Evolutionary conservation across 2,797 vertebrate genomes (phyloP).

Genomic region (Rhinophrynus dorsalis): DNA sequence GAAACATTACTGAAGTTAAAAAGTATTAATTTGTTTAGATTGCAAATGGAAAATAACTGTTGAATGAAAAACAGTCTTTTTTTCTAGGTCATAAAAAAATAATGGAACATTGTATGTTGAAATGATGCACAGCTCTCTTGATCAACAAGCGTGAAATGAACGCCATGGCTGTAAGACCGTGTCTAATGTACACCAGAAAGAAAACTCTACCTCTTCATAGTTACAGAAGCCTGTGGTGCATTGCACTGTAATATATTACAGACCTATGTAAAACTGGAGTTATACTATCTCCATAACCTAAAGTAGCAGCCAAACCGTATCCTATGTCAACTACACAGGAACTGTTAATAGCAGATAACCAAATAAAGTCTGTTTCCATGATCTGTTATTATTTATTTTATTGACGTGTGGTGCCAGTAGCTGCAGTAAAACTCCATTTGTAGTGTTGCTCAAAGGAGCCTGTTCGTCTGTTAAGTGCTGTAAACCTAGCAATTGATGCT

Average conservation of each 20-base stretch:
- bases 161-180: constrained; percentile 10
- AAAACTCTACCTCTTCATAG: constrained; percentile 11
- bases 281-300: neutral
- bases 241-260: constrained; percentile 20
- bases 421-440: constrained; percentile 9
- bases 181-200: constrained; percentile 31
- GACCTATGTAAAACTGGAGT: constrained; percentile 2
- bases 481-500: neutral
- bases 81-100: constrained; percentile 24
- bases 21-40: constrained; percentile 35
- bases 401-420: constrained; percentile 20
- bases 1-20: constrained; percentile 11
- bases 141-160: constrained; percentile 38
- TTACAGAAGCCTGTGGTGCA: constrained; percentile 11
- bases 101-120: constrained; percentile 14
- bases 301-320: constrained; percentile 1
- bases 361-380: constrained; percentile 16
- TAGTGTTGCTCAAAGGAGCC: constrained; percentile 14
- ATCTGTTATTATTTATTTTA: constrained; percentile 35
- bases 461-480: constrained; percentile 12
- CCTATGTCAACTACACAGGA: neutral
- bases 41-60: constrained; percentile 19
- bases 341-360: constrained; percentile 33
- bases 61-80: constrained; percentile 19
- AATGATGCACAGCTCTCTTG: constrained; percentile 12